These are phyloP conservation scores for Metaphire vulgaris DNA, from an alignment of 1,140 invertebrate genomes.

Conservation along the genomic window DNA sequence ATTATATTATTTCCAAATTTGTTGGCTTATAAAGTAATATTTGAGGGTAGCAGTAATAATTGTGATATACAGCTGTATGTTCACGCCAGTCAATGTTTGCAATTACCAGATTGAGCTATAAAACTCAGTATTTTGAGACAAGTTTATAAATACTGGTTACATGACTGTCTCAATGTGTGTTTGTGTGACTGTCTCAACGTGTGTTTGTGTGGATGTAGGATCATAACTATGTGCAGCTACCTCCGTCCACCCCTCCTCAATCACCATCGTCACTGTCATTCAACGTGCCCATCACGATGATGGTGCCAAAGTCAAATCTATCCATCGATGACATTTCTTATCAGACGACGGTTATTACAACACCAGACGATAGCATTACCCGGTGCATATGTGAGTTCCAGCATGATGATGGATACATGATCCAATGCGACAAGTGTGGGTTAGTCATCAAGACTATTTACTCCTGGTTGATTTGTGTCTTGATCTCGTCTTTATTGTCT, in stretches of 20 bases:
- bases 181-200: background rate
- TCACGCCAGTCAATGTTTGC: too few relatives aligned
- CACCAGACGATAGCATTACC: constrained; percentile 57
- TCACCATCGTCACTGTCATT: too few relatives aligned
- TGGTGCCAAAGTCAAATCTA: background rate
- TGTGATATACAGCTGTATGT: too few relatives aligned
- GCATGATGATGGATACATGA: constrained; percentile 97
- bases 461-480: too few relatives aligned
- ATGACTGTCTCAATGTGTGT: too few relatives aligned
- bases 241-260: background rate
- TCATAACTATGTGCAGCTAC: background rate
- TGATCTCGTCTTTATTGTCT: too few relatives aligned
- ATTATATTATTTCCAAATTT: too few relatives aligned
- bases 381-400: constrained; percentile 88
- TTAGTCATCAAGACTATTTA: background rate
- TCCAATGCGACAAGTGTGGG: constrained; percentile 69
- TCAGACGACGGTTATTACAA: background rate
- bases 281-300: background rate
- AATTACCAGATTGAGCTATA: too few relatives aligned
- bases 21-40: too few relatives aligned
- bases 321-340: background rate
- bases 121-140: too few relatives aligned
- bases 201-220: background rate
- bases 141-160: too few relatives aligned
- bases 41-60: too few relatives aligned